A percentile compares a stretch with the other conserved stretches of the same genome.
phyloP scores from a whole-genome alignment of 2,888 invertebrate species.

The Andrena hattorfiana region DNA sequence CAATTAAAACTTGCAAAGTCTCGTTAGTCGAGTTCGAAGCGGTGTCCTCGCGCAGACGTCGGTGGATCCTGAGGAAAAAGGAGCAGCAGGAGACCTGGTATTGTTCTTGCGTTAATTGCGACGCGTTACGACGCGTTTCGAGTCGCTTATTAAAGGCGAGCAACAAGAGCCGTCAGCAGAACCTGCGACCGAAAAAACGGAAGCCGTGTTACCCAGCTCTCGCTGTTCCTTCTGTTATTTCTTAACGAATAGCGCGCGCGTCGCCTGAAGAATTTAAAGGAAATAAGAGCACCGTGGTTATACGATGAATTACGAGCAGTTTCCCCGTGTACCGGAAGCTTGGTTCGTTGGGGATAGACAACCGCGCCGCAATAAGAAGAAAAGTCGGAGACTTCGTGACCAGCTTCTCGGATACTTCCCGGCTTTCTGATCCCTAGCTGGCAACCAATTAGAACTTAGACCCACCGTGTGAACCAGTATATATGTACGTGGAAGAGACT shows the following conservation, averaged over 20 bases:
- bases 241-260: slow-evolving; percentile 25
- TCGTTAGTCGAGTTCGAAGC: slow-evolving; percentile 25
- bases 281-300: slow-evolving; percentile 11
- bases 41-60: not conserved
- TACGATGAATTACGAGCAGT: slow-evolving; percentile 30
- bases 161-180: not conserved
- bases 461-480: slow-evolving; percentile 45
- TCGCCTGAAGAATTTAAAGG: slow-evolving; percentile 19
- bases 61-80: not conserved
- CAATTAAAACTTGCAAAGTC: slow-evolving; percentile 33
- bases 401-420: slow-evolving; percentile 64
- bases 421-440: slow-evolving; percentile 46
- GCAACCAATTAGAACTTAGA: slow-evolving; percentile 66
- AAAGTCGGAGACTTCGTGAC: slow-evolving; percentile 61
- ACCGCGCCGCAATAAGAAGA: slow-evolving; percentile 20
- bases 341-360: slow-evolving; percentile 20
- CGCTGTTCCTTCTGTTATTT: slow-evolving; percentile 1
- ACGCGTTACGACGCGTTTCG: not conserved
- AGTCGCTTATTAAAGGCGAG: not conserved
- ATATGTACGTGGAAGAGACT: too few relatives aligned
- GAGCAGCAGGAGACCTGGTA: not conserved
- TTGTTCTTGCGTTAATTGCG: slow-evolving; percentile 9
- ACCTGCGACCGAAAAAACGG: too few relatives aligned
- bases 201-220: not conserved
- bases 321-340: slow-evolving; percentile 24